These are phyloP conservation scores for Eubasilissa regina DNA, from an alignment of 1,140 invertebrate genomes.

Conservation along the genomic window DNA sequence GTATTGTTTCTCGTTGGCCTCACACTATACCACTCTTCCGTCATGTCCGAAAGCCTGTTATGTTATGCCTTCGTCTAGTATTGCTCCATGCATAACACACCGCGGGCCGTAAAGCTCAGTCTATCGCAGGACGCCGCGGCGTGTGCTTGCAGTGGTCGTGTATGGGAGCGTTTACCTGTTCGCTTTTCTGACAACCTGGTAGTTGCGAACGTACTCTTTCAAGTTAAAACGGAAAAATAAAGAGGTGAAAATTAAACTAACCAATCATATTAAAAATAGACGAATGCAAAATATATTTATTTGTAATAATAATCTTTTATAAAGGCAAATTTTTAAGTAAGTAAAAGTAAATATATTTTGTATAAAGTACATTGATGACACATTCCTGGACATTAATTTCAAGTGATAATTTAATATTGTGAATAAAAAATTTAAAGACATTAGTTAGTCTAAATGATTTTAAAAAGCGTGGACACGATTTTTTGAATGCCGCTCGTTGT, in stretches of 20 bases:
- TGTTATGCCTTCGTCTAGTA: conserved; percentile 39
- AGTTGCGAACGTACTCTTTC: conserved; percentile 23
- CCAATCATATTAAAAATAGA: no score
- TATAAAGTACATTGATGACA: no score
- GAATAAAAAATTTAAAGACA: no score
- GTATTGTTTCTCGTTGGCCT: neutral
- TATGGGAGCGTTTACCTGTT: conserved; percentile 10
- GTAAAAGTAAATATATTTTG: no score
- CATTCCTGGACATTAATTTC: no score
- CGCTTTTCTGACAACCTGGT: conserved; percentile 14
- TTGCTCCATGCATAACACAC: conserved; percentile 30
- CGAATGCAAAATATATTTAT: no score
- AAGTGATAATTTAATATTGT: no score
- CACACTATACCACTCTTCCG: conserved; percentile 21
- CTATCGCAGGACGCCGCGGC: conserved; percentile 47
- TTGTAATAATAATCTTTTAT: no score
- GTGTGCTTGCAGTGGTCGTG: conserved; percentile 19
- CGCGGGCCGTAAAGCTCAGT: conserved; percentile 46
- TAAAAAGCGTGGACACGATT: neutral
- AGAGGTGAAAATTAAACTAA: no score
- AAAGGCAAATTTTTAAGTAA: neutral
- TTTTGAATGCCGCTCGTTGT: conserved; percentile 10
- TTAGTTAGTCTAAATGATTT: no score
- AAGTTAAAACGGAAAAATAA: neutral
- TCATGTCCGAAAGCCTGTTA: conserved; percentile 35